phyloP scores from a whole-genome alignment of 2,888 invertebrate genomes.

The Asteroscopus sphinx region DNA sequence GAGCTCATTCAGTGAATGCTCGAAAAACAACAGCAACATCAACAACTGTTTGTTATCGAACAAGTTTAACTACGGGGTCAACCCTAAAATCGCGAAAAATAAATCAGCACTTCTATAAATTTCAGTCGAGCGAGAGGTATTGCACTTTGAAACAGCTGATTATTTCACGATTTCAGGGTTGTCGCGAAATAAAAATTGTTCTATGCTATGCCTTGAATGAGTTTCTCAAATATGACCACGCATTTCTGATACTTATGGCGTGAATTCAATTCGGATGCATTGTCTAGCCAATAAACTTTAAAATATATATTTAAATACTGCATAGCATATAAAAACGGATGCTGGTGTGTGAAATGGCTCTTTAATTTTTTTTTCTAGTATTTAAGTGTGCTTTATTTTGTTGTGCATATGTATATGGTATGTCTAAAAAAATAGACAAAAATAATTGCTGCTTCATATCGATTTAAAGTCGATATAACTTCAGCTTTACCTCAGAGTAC shows the following conservation, averaged over 20 bases:
- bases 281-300: conserved; percentile 37
- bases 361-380: conserved; percentile 75
- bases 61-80: no score
- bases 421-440: conserved; percentile 28
- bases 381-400: conserved; percentile 81
- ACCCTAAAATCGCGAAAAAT: no score
- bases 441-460: conserved; percentile 42
- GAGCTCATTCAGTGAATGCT: no score
- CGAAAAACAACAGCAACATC: no score
- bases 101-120: no score
- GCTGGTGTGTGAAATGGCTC: conserved; percentile 68
- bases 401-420: conserved; percentile 52
- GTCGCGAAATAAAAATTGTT: no score
- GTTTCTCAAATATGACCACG: not conserved
- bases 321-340: conserved; percentile 58
- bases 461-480: conserved; percentile 37
- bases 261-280: conserved; percentile 44
- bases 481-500: conserved; percentile 15
- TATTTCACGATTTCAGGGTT: no score
- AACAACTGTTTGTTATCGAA: no score
- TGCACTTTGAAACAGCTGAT: no score
- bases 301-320: conserved; percentile 53
- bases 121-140: no score
- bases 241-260: not conserved
- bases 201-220: no score